These are phyloP conservation scores for Elaphurus davidianus DNA, from an alignment of 2,113 vertebrate species.

Conservation along the genomic window DNA sequence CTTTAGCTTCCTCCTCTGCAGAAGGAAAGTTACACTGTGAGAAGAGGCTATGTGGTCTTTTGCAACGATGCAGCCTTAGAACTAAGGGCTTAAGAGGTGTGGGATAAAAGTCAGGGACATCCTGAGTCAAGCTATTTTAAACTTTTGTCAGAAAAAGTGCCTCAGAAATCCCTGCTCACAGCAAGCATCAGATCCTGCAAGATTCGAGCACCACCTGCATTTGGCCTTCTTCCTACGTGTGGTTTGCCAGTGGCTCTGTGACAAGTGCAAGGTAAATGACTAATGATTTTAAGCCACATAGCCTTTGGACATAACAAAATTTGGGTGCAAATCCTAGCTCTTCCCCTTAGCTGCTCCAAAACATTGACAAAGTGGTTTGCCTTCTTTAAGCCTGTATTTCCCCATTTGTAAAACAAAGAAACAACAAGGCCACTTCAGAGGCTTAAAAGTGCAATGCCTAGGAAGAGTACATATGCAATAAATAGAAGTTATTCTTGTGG, in stretches of 20 bases:
- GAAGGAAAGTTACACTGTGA: neutral
- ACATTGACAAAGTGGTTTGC: neutral
- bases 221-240: fast-evolving
- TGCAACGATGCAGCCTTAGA: neutral
- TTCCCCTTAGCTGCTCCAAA: neutral
- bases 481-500: neutral
- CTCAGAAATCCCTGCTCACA: neutral
- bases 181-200: neutral
- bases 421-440: neutral
- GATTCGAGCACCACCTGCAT: neutral
- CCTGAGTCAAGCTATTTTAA: neutral
- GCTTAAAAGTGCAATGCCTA: too few species aligned
- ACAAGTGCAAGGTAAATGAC: neutral
- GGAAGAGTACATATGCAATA: neutral
- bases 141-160: neutral
- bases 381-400: neutral
- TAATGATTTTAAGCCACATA: neutral
- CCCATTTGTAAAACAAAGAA: neutral
- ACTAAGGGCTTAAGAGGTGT: neutral
- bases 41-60: too few species aligned
- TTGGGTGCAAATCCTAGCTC: neutral
- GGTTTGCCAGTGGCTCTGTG: neutral
- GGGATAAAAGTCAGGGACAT: neutral
- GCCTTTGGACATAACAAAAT: neutral
- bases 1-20: neutral